Evolutionary conservation across 2,797 vertebrate species (phyloP).

Genomic region (Adelosebastes latens): DNA sequence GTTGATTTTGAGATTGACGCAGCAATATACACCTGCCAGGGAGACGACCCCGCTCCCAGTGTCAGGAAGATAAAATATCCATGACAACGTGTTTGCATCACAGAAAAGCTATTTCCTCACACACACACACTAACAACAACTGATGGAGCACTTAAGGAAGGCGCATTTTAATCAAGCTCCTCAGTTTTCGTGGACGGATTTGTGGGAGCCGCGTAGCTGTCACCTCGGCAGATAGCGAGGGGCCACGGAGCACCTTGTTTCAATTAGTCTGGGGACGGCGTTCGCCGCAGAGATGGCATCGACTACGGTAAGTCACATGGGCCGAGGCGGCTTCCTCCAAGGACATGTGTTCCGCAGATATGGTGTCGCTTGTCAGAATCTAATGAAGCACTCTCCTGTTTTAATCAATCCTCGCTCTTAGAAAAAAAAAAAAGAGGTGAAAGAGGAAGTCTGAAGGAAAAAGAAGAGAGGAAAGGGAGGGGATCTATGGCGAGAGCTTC

Average conservation of each 20-base stretch:
- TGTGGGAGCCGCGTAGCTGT: slow-evolving; percentile 54
- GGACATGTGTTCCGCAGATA: slow-evolving; percentile 68
- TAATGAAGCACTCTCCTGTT: slow-evolving; percentile 72
- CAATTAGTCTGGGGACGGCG: slow-evolving; percentile 71
- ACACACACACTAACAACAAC: slow-evolving; percentile 20
- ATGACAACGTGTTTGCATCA: slow-evolving; percentile 60
- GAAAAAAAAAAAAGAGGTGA: slow-evolving; percentile 30
- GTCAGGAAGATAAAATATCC: slow-evolving; percentile 59
- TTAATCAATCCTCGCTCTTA: slow-evolving; percentile 68
- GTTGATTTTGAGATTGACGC: slow-evolving; percentile 52
- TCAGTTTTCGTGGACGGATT: slow-evolving; percentile 54
- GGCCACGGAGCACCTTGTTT: slow-evolving; percentile 71
- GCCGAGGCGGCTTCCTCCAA: slow-evolving; percentile 44
- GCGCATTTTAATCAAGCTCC: slow-evolving; percentile 65
- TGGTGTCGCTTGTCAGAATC: slow-evolving; percentile 71
- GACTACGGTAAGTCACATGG: slow-evolving; percentile 40
- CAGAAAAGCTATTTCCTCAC: slow-evolving; percentile 58
- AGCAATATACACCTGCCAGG: slow-evolving; percentile 49
- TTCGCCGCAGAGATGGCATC: slow-evolving; percentile 57
- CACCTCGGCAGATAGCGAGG: slow-evolving; percentile 53
- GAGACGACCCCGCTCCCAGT: slow-evolving; percentile 16
- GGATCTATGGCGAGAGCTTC: slow-evolving; percentile 22
- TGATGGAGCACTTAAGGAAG: slow-evolving; percentile 60
- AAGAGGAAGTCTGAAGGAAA: slow-evolving; percentile 34
- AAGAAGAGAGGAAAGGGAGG: neutral